phyloP scores from a whole-genome alignment of 2,113 vertebrate genomes.

The Entelurus aequoreus region DNA sequence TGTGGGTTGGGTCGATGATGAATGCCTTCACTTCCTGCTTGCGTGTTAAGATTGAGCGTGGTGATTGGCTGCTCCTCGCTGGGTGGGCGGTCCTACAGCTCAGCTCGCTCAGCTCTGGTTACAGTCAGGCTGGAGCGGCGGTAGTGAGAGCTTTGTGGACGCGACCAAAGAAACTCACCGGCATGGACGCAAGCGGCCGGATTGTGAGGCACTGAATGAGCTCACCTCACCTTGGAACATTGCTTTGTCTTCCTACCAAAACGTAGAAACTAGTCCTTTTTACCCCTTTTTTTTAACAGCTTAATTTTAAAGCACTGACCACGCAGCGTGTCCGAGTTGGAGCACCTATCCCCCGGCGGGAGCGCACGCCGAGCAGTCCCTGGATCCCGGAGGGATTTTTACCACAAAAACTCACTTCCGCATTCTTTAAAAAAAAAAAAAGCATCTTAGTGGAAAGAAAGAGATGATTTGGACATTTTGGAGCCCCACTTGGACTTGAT shows the following conservation, averaged over 20 bases:
- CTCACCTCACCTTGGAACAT: slow-evolving; percentile 26
- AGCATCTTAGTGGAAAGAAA: slow-evolving; percentile 44
- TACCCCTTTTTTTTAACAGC: neutral
- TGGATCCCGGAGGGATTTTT: slow-evolving; percentile 55
- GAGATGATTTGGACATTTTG: slow-evolving; percentile 60
- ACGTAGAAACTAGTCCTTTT: neutral
- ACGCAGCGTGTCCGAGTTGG: slow-evolving; percentile 44
- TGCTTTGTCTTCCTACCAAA: neutral
- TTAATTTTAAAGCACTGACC: slow-evolving; percentile 17
- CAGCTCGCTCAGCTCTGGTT: slow-evolving; percentile 55
- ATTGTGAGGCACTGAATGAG: slow-evolving; percentile 24
- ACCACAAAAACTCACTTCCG: slow-evolving; percentile 54
- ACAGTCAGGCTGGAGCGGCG: slow-evolving; percentile 59
- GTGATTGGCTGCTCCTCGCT: slow-evolving; percentile 60
- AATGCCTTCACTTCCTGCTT: slow-evolving; percentile 54
- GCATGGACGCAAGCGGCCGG: slow-evolving; percentile 35
- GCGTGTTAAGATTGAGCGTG: slow-evolving; percentile 49
- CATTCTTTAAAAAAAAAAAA: slow-evolving; percentile 24
- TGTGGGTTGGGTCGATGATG: slow-evolving; percentile 28
- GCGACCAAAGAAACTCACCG: slow-evolving; percentile 17
- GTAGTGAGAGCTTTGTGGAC: slow-evolving; percentile 32
- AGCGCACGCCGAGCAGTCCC: slow-evolving; percentile 45
- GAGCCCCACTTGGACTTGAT: slow-evolving; percentile 59
- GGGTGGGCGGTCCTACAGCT: slow-evolving; percentile 46
- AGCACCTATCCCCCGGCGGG: slow-evolving; percentile 37